Base-by-base conservation (phyloP, 2,888 invertebrate genomes). In the Scelioninae gen. 2 region DNA sequence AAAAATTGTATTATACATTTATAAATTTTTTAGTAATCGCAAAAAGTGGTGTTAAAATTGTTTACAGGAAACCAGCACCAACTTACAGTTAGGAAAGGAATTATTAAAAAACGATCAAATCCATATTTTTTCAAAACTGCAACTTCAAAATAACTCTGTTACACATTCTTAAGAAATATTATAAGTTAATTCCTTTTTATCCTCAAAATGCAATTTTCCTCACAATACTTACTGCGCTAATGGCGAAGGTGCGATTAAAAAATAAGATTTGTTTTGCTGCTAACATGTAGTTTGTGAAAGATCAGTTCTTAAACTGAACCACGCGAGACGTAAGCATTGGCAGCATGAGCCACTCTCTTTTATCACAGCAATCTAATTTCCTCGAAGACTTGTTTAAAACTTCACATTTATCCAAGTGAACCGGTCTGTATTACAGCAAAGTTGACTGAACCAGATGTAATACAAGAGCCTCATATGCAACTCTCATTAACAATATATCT, bases 181-280 rank as follows among this genome's bases (percentile, higher is more conserved):
- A n/a, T n/a, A n/a, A n/a, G n/a, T n/a, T n/a, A n/a, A n/a, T n/a
- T n/a, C n/a, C n/a, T n/a, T n/a, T n/a, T n/a, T n/a, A n/a, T n/a
- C n/a, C n/a, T n/a, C n/a, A n/a, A n/a, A n/a, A n/a, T n/a, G n/a
- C n/a, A n/a, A n/a, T n/a, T n/a, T n/a, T n/a, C n/a, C n/a, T n/a
- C n/a, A n/a, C n/a, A n/a, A n/a, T n/a, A 63, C 63, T 70, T 46
- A 70, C 70, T 31, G 63, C 57, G 43, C 70, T 63, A 10, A 33
- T 48, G 63, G 63, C 63, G 50, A 70, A 70, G 63, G 63, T 63
- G 63, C 70, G 70, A 50, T 50, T 50, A 50, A 63, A 70, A 63
- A 57, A 41, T 46, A 46, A 7, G 10, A 70, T 50, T 45, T 55
- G 53, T 41, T 57, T 63, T 0, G 19, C 57, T 43, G 63, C 39